Percentiles rank a stretch among this genome's conserved stretches.
Conservation (phyloP, 2,797 vertebrate species). For the Balearica regulorum region DNA sequence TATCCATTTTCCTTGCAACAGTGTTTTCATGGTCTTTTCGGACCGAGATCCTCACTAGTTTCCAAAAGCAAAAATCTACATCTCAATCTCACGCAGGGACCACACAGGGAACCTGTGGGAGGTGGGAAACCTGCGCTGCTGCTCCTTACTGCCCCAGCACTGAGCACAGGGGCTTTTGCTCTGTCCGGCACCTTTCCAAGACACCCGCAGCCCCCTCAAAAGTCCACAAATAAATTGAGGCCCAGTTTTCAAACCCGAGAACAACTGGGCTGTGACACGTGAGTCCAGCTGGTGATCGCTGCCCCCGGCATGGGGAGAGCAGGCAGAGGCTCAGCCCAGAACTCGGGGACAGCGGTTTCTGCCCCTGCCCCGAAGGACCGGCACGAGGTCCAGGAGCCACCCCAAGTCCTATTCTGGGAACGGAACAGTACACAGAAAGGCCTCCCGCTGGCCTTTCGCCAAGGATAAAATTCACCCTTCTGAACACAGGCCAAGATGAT, state of each 20-base stretch:
- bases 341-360: not conserved
- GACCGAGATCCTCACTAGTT: not conserved
- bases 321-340: not conserved
- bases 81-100: not conserved
- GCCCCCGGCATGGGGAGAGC: not conserved
- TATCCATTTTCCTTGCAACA: not conserved
- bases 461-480: constrained; percentile 60
- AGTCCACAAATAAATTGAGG: not conserved
- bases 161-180: not conserved
- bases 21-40: not conserved
- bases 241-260: not conserved
- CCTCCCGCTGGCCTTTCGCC: constrained; percentile 32
- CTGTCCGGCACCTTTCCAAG: not conserved
- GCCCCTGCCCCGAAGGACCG: not conserved
- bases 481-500: constrained; percentile 50
- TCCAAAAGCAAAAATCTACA: not conserved
- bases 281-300: not conserved
- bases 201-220: not conserved
- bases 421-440: constrained; percentile 24
- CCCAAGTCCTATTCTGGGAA: constrained; percentile 53
- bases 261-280: not conserved
- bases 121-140: not conserved
- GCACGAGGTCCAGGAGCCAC: constrained; percentile 22
- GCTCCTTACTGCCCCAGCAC: not conserved
- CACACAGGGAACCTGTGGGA: not conserved